Evolutionary conservation across 35 echinoderm and acorn worm genomes (phyloP).

Genomic region (Chiridota heheva): DNA sequence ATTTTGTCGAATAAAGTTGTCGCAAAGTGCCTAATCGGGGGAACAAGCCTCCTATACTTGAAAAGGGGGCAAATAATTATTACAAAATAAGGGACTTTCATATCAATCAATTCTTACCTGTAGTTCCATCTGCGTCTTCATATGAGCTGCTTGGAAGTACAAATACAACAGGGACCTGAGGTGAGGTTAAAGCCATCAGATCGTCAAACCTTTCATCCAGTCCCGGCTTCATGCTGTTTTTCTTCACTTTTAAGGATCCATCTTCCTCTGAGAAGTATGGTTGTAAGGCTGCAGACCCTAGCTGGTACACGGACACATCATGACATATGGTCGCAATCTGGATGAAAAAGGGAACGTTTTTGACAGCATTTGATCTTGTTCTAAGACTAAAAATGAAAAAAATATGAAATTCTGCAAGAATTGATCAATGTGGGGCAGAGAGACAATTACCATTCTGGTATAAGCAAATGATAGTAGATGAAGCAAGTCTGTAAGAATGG

Average conservation of each 20-base stretch:
- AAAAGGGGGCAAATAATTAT: too few relatives aligned
- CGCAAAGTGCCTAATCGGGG: too few relatives aligned
- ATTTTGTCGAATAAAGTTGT: too few relatives aligned
- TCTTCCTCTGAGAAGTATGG: too few relatives aligned
- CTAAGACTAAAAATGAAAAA: neutral
- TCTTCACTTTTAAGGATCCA: too few relatives aligned
- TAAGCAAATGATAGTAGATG: too few relatives aligned
- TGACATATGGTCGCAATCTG: constrained; percentile 57
- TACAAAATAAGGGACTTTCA: too few relatives aligned
- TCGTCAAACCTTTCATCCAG: constrained; percentile 35
- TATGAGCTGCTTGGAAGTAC: constrained; percentile 47
- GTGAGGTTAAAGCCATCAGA: constrained; percentile 10
- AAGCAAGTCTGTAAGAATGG: too few relatives aligned
- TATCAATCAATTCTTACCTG: constrained; percentile 50
- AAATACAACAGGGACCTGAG: constrained; percentile 54
- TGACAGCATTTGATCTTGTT: neutral
- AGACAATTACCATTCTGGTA: neutral
- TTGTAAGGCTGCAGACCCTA: too few relatives aligned
- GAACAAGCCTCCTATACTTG: too few relatives aligned
- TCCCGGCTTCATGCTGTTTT: too few relatives aligned
- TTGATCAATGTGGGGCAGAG: neutral
- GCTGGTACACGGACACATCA: constrained; percentile 78
- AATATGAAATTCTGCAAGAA: neutral
- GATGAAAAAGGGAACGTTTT: neutral
- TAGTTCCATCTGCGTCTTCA: constrained; percentile 1